Evolutionary conservation across 2,888 invertebrate species (phyloP).

Genomic region (Sphaeridia pumilis): DNA sequence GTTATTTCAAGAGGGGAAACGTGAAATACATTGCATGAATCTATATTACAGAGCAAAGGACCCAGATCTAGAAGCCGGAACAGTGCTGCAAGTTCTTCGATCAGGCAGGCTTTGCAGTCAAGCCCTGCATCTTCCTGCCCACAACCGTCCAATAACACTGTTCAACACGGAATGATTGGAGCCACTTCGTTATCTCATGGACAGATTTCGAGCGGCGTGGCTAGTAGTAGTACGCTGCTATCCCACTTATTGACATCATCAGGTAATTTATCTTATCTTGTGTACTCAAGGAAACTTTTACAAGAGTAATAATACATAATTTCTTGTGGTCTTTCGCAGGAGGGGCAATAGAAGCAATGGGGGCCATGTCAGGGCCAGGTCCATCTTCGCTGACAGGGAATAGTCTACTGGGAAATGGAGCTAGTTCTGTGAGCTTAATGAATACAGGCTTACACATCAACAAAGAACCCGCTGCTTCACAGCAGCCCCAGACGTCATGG

Average conservation of each 20-base stretch:
- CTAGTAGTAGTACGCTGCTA: slow-evolving; percentile 27
- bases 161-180: slow-evolving; percentile 35
- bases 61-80: slow-evolving; percentile 48
- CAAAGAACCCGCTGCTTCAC: slow-evolving; percentile 11
- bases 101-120: slow-evolving; percentile 28
- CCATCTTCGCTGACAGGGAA: too few species aligned
- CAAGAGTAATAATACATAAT: too few species aligned
- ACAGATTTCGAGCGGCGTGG: slow-evolving; percentile 18
- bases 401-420: slow-evolving; percentile 6
- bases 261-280: slow-evolving; percentile 11
- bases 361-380: slow-evolving; percentile 8
- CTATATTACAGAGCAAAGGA: slow-evolving; percentile 37
- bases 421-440: slow-evolving; percentile 1
- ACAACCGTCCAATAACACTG: slow-evolving; percentile 52
- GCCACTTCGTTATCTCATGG: slow-evolving; percentile 12
- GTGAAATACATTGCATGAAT: not conserved
- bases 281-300: too few species aligned
- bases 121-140: slow-evolving; percentile 32
- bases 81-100: slow-evolving; percentile 42
- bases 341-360: slow-evolving; percentile 18
- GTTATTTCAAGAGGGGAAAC: too few species aligned
- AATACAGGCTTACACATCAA: not conserved
- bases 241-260: slow-evolving; percentile 33
- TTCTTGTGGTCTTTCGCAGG: not conserved
- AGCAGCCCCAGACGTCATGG: slow-evolving; percentile 25